Evolutionary conservation across 2,113 vertebrate species (phyloP).

Genomic region (Austrofundulus limnaeus): DNA sequence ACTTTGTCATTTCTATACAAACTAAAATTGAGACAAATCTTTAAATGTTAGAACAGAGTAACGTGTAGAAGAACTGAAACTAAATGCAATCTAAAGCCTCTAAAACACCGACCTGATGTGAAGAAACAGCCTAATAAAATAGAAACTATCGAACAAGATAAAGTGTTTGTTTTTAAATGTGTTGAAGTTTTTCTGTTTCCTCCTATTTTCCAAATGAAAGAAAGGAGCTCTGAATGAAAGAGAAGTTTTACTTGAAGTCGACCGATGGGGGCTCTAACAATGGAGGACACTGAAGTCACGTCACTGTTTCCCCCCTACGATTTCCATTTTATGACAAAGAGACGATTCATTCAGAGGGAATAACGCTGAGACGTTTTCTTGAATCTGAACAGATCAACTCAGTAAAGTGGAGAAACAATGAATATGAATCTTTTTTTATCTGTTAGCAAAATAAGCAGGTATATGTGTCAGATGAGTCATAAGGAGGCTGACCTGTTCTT

Average conservation of each 20-base stretch:
- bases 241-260: background rate
- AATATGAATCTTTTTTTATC: background rate
- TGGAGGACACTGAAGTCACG: slow-evolving; percentile 25
- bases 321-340: slow-evolving; percentile 57
- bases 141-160: too few relatives aligned
- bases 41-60: background rate
- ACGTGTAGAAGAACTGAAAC: background rate
- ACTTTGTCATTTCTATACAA: background rate
- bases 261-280: background rate
- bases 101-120: too few relatives aligned
- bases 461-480: background rate
- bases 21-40: background rate
- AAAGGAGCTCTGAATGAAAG: background rate
- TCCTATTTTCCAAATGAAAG: slow-evolving; percentile 11
- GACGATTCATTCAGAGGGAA: slow-evolving; percentile 37
- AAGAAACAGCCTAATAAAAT: too few relatives aligned
- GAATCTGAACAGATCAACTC: background rate
- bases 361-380: slow-evolving; percentile 33
- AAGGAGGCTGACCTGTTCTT: slow-evolving; percentile 75
- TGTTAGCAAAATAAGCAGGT: too few relatives aligned
- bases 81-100: too few relatives aligned
- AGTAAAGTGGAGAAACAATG: background rate
- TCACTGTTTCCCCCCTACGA: slow-evolving; percentile 15
- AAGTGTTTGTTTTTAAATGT: too few relatives aligned
- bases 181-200: background rate